Conservation (phyloP, 2,888 invertebrate species). For the Germaria angustata region DNA sequence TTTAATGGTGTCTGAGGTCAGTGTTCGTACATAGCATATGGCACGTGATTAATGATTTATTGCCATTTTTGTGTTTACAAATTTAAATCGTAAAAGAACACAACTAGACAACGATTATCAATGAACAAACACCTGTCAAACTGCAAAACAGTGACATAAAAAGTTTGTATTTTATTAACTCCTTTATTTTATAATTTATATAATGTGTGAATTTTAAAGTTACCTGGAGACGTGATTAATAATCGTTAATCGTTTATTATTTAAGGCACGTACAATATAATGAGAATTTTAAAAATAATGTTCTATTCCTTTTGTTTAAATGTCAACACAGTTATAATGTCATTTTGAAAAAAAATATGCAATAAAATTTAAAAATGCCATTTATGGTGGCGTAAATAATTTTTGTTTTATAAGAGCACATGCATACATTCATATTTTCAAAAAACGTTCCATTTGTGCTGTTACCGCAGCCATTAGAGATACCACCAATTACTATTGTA, state of each 20-base stretch:
- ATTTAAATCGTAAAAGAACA: background rate
- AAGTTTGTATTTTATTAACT: conserved; percentile 12
- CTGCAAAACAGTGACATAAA: background rate
- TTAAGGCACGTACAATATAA: conserved; percentile 25
- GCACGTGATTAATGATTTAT: conserved; percentile 51
- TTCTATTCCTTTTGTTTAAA: background rate
- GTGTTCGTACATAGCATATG: conserved; percentile 11
- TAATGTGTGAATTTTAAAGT: background rate
- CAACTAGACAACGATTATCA: too few species aligned
- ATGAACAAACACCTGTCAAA: conserved; percentile 33
- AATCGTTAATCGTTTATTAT: background rate
- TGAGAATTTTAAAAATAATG: conserved; percentile 17
- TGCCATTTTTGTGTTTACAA: background rate
- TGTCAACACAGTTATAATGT: conserved; percentile 5
- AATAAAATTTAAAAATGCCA: conserved; percentile 19
- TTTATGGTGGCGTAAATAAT: conserved; percentile 42
- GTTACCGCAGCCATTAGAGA: background rate
- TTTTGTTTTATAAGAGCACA: background rate
- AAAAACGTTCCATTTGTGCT: background rate
- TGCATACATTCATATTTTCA: background rate
- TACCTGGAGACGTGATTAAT: background rate
- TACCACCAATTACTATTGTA: conserved; percentile 7
- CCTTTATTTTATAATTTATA: background rate
- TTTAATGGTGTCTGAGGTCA: conserved; percentile 43
- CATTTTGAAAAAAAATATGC: background rate